Conservation (phyloP, 2,113 vertebrate genomes). For the Petrocephalus zakoni region DNA sequence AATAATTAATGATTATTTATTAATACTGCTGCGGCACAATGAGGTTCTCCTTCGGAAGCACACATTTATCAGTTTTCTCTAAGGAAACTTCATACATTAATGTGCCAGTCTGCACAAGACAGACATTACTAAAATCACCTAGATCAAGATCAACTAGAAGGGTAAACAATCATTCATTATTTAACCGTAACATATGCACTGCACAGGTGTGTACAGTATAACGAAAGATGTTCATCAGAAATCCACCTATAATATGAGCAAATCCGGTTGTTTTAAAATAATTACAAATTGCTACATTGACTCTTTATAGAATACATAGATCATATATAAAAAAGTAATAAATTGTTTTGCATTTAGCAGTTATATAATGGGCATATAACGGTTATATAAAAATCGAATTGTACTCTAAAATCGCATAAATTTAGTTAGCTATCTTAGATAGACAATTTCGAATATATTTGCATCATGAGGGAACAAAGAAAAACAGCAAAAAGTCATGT, state of each 20-base stretch:
- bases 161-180: not conserved
- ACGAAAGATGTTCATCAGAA: not conserved
- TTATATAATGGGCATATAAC: not conserved
- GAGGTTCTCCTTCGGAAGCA: not conserved
- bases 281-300: not conserved
- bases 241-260: not conserved
- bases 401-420: not conserved
- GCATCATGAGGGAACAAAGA: not conserved
- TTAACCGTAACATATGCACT: not conserved
- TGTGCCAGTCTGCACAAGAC: not conserved
- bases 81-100: not conserved
- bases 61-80: not conserved
- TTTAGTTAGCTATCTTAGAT: not conserved
- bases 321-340: not conserved
- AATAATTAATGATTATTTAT: constrained; percentile 2
- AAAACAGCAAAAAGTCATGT: not conserved
- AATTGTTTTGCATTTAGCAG: not conserved
- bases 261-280: not conserved
- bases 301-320: not conserved
- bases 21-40: not conserved
- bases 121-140: not conserved
- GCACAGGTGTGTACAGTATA: not conserved
- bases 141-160: not conserved
- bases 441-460: not conserved
- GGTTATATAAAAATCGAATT: not conserved